Conservation (phyloP, 1,140 invertebrate species). For the Camponotus pennsylvanicus region DNA sequence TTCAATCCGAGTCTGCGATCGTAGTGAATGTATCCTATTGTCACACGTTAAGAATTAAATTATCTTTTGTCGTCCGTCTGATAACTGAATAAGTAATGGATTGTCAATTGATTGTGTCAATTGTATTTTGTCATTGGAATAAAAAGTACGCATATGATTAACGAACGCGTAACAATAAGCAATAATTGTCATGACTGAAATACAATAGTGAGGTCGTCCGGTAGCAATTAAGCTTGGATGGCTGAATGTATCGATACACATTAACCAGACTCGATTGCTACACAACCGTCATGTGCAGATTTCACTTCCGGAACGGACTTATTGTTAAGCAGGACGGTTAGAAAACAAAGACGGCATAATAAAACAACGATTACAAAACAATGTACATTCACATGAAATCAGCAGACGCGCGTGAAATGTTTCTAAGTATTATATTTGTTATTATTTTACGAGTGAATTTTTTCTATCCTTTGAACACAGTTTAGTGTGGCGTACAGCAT, state of each 20-base stretch:
- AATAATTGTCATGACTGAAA: conserved; percentile 2
- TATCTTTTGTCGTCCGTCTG: not conserved
- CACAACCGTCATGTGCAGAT: not conserved
- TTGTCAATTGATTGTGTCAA: conserved; percentile 25
- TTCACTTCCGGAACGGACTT: conserved; percentile 35
- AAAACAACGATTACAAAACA: conserved; percentile 14
- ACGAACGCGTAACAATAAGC: conserved; percentile 8
- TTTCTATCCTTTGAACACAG: conserved; percentile 85
- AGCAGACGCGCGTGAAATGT: conserved; percentile 78
- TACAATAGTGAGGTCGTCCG: not conserved
- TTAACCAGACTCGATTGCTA: not conserved
- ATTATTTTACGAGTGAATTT: conserved; percentile 77
- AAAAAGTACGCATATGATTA: conserved; percentile 4
- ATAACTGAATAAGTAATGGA: not conserved
- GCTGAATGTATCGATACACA: not conserved
- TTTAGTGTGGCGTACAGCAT: conserved; percentile 83
- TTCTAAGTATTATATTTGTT: conserved; percentile 75
- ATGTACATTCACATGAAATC: conserved; percentile 79
- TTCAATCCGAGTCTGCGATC: conserved; percentile 78
- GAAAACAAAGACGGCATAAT: conserved; percentile 31
- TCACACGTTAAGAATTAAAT: conserved; percentile 23
- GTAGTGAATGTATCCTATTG: conserved; percentile 75
- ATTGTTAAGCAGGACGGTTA: conserved; percentile 31
- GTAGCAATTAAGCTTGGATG: conserved; percentile 50
- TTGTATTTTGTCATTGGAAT: not conserved